phyloP scores from a whole-genome alignment of 2,797 vertebrate species.

The Craterocephalus amniculus region DNA sequence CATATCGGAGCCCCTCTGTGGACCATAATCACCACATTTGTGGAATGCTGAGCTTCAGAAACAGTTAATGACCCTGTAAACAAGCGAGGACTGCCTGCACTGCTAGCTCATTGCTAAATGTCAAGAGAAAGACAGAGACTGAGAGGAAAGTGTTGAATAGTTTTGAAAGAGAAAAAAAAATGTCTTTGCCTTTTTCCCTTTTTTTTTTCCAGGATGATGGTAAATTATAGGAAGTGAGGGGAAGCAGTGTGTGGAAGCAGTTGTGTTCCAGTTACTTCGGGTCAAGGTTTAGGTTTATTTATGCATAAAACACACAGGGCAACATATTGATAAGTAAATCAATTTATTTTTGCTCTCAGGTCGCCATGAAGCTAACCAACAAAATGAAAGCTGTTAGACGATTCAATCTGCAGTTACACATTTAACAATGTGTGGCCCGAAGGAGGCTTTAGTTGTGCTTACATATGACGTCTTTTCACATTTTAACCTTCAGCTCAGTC shows the following conservation, averaged over 20 bases:
- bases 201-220: background rate
- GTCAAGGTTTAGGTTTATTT: constrained; percentile 44
- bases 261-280: background rate
- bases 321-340: constrained; percentile 58
- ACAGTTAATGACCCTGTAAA: constrained; percentile 76
- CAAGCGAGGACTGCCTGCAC: constrained; percentile 48
- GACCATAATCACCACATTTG: constrained; percentile 69
- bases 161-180: too few relatives aligned
- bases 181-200: background rate
- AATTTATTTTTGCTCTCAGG: constrained; percentile 29
- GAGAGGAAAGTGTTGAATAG: background rate
- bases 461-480: background rate
- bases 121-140: constrained; percentile 44
- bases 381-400: constrained; percentile 33
- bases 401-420: constrained; percentile 37
- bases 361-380: constrained; percentile 20
- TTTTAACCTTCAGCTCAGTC: background rate
- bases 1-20: constrained; percentile 34
- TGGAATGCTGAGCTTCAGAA: constrained; percentile 54
- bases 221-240: constrained; percentile 9
- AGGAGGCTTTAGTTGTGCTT: too few relatives aligned
- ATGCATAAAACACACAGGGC: constrained; percentile 20
- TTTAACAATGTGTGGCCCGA: constrained; percentile 17
- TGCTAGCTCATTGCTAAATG: constrained; percentile 66
- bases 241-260: background rate